Base-by-base conservation (phyloP, 2,888 invertebrate species). In the Liposcelis brunnea region DNA sequence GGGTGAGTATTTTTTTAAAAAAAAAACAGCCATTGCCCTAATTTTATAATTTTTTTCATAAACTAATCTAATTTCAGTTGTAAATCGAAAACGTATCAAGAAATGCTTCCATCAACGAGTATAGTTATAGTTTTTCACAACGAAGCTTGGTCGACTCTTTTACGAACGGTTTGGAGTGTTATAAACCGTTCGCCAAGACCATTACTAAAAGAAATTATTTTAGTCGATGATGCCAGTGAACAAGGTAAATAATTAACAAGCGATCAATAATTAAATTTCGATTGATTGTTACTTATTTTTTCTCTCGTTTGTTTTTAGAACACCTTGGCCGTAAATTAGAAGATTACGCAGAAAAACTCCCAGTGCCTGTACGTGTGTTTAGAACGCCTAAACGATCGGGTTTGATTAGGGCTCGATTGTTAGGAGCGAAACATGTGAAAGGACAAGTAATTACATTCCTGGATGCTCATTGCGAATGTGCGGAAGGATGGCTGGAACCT, bases 101-200 rank as follows among this genome's bases (percentile, higher is more conserved):
- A 73, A 40, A 68, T 80, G 51, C 70, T 97, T 57, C 95, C 95
- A 3, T 80, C 85, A 35, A 94, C 95, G 16, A 90, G 91, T 57
- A 89, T 98, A 56, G 91, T 98, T 49, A 94, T 98, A 57, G 97
- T 98, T 45, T 98, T 98, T 68, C 97, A 98, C 69, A 98, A 98
- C 64, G 97, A 98, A 64, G 97, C 97, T 1, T 97, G 95, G 95
- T 81, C 90, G 36, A 98, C 97, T 0, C 71, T 98, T 15, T 70
- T 97, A 50, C 71, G 97, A 43, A 97, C 97, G 0, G 89, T 97
- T 32, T 90, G 91, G 83, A 94, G 93, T 61, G 93, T 90, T 26
- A 94, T 98, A 55, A 90, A 90, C 65, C 72, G 95, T 46, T 95
- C 97, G 1, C 97, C 97, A 3, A 69, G 74, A 48, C 72, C 80